Evolutionary conservation across 2,888 invertebrate genomes (phyloP), one percentile per base, ranked within the genome.

Genomic region (Tricholauxania praeusta): DNA sequence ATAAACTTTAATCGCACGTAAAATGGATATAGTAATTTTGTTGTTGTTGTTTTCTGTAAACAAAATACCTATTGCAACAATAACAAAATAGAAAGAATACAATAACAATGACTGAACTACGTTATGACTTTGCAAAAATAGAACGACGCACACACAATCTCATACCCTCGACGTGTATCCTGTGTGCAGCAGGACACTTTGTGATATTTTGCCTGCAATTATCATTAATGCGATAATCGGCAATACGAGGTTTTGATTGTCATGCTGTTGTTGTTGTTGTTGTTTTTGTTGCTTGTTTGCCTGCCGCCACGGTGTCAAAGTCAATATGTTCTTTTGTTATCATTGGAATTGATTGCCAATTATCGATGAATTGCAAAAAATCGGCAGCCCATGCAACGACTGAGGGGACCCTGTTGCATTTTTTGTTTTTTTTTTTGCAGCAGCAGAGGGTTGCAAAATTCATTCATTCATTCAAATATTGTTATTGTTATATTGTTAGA

Each of bases 341-440:
- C 67, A 57, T 69, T 60, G 32, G 48, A 28, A 59, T 69, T 59
- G 59, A 69, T 69, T 69, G 68, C 59, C 68, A 69, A 69, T 69
- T 69, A 55, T 66, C 66, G 66, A 66, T 66, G 52, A 66, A 53
- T 28, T 52, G 66, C 53, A 53, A 66, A 66, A 53, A 8, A 48
- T n/a, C 32, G 5, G 15, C 22, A 57, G 28, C 22, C 19, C 17
- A 49, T 15, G 19, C 47, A 39, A 63, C 63, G 22, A 63, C 10
- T 12, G 39, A 39, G 10, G 39, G 39, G 10, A 39, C 39, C 39
- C 39, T 39, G 63, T 19, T 48, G 19, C 63, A 47, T 10, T 63
- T 63, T 39, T 65, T 53, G 17, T 7, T 28, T 4, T 1, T 15
- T 22, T 6, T 28, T 1, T 39, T 39, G 6, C 8, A 1, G 39